Conservation (phyloP, 1,140 invertebrate species). For the Epicauta chinensis region DNA sequence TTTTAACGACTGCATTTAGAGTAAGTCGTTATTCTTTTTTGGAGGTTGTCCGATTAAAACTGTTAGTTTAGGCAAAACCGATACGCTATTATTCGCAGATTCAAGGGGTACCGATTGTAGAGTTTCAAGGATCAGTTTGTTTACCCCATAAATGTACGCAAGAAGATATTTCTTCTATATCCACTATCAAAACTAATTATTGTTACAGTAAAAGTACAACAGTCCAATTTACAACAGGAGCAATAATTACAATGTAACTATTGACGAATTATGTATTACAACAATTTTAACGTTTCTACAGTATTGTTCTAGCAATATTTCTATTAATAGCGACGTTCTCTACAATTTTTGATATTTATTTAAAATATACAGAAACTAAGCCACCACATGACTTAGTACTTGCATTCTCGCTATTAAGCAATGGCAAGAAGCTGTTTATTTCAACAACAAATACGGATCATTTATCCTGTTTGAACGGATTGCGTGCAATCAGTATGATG, state of each 20-base stretch:
- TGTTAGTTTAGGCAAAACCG: too few relatives aligned
- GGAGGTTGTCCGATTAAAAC: too few relatives aligned
- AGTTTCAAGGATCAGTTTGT: too few relatives aligned
- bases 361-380: slow-evolving; percentile 5
- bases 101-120: too few relatives aligned
- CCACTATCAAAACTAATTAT: too few relatives aligned
- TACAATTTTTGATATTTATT: slow-evolving; percentile 4
- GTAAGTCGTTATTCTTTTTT: too few relatives aligned
- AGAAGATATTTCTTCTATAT: too few relatives aligned
- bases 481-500: slow-evolving; percentile 52
- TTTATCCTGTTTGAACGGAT: slow-evolving; percentile 49
- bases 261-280: too few relatives aligned
- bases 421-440: slow-evolving; percentile 35
- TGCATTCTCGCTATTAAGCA: slow-evolving; percentile 42
- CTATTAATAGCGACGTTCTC: background rate
- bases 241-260: slow-evolving; percentile 14
- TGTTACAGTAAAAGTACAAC: slow-evolving; percentile 8
- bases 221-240: slow-evolving; percentile 1
- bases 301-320: slow-evolving; percentile 8
- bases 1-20: too few relatives aligned
- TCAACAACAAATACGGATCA: slow-evolving; percentile 29
- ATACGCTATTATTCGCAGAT: too few relatives aligned
- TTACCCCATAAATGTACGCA: too few relatives aligned
- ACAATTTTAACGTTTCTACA: too few relatives aligned
- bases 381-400: slow-evolving; percentile 28